Evolutionary conservation across 2,888 invertebrate genomes (phyloP).

Genomic region (Epistrophe grossulariae): DNA sequence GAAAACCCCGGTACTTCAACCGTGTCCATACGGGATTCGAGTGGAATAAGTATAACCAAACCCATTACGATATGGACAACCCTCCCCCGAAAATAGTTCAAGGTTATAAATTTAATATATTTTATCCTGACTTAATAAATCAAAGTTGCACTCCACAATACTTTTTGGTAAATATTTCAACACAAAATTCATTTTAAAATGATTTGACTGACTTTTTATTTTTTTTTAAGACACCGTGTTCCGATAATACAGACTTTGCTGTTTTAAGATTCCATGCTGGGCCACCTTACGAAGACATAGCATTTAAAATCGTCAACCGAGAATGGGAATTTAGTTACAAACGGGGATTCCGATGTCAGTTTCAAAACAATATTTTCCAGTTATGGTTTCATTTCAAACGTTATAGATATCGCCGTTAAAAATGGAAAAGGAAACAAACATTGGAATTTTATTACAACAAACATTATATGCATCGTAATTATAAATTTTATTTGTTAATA

Average conservation of each 20-base stretch:
- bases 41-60: constrained; percentile 99
- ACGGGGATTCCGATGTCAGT: constrained; percentile 98
- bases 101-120: constrained; percentile 99
- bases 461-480: too few relatives aligned
- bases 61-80: constrained; percentile 99
- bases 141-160: constrained; percentile 96
- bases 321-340: constrained; percentile 99
- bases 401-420: constrained; percentile 94
- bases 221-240: constrained; percentile 90
- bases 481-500: too few relatives aligned
- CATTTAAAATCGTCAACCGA: constrained; percentile 98
- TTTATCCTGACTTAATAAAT: constrained; percentile 99
- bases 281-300: constrained; percentile 99
- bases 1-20: constrained; percentile 99
- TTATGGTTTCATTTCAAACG: constrained; percentile 99
- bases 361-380: constrained; percentile 99
- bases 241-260: constrained; percentile 97
- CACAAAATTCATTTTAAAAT: neutral
- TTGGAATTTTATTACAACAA: too few relatives aligned
- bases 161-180: constrained; percentile 88
- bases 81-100: constrained; percentile 99
- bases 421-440: neutral
- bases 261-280: constrained; percentile 98
- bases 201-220: neutral
- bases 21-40: constrained; percentile 98